Evolutionary conservation across 2,888 invertebrate species (phyloP), one percentile per base, ranked within the genome.

Genomic region (Notodonta ziczac): DNA sequence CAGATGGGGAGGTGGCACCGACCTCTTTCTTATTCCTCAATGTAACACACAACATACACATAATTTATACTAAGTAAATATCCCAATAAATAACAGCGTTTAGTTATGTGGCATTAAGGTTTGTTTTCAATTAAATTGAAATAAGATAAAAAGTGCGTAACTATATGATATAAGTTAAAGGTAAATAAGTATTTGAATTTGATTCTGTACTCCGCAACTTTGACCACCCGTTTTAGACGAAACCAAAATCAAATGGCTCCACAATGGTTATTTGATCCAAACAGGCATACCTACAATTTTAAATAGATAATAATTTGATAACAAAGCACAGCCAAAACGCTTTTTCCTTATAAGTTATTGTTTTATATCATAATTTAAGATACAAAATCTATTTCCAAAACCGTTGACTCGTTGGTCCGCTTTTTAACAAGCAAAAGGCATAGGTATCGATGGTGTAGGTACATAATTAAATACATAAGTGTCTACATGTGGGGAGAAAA

Each of bases 391-490:
- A 88, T 81, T 83, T 84, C 80, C 81, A 87, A 88, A 89, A 91
- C 84, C 87, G 86, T 89, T 89, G 91, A 90, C 89, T 85, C 90
- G 58, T 92, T 93, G 93, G 93, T 93, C 93, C 93, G 83, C 90
- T 84, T 73, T 82, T 85, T 86, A 86, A 82, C 80, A 91, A 92
- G 92, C 91, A 88, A 91, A 89, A 92, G 90, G 91, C 91, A 83
- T 82, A 84, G 72, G 73, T 80, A 70, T 84, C 76, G 82, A 85
- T 83, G 82, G 76, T 78, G 69, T 77, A 35, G 35, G 35, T 35
- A 35, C 35, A 68, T 63, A 72, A 72, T 74, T 62, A 66, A 67
- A 74, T 65, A 64, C 62, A 65, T 50, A 50, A 3, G 8, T 16
- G 10, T 14, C 7, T 50, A 50, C 50, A 9, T 5, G 5, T 14